These are phyloP conservation scores for Hipparchia sbordonii DNA, from an alignment of 2,888 invertebrate genomes.

Conservation along the genomic window DNA sequence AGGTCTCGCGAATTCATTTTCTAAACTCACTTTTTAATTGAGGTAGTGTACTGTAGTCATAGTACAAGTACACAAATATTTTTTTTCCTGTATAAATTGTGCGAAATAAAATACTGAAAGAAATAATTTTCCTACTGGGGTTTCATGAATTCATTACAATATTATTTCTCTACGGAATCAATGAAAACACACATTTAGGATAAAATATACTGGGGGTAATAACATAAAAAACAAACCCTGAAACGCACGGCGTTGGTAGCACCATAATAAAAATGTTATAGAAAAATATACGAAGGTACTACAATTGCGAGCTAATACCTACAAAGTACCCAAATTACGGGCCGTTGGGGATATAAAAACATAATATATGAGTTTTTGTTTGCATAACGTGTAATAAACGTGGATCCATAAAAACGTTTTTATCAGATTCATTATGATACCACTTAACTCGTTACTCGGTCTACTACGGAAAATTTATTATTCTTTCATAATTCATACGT, in stretches of 20 bases:
- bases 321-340: conserved; percentile 35
- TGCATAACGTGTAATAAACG: conserved; percentile 30
- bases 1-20: neutral
- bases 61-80: no score
- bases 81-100: no score
- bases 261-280: conserved; percentile 13
- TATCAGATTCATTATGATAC: conserved; percentile 26
- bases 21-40: no score
- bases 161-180: no score
- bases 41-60: no score
- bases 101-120: no score
- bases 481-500: neutral
- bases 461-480: conserved; percentile 2
- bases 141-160: no score
- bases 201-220: neutral
- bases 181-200: neutral
- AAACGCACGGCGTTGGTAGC: conserved; percentile 7
- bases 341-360: conserved; percentile 36
- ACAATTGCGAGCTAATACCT: conserved; percentile 33
- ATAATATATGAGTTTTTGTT: conserved; percentile 33
- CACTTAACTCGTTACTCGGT: conserved; percentile 16
- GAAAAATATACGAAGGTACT: conserved; percentile 18
- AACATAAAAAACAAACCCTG: conserved; percentile 5
- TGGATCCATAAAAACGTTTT: conserved; percentile 28
- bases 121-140: no score